Base-by-base conservation (phyloP, 2,888 invertebrate genomes). In the Callosobruchus maculatus region DNA sequence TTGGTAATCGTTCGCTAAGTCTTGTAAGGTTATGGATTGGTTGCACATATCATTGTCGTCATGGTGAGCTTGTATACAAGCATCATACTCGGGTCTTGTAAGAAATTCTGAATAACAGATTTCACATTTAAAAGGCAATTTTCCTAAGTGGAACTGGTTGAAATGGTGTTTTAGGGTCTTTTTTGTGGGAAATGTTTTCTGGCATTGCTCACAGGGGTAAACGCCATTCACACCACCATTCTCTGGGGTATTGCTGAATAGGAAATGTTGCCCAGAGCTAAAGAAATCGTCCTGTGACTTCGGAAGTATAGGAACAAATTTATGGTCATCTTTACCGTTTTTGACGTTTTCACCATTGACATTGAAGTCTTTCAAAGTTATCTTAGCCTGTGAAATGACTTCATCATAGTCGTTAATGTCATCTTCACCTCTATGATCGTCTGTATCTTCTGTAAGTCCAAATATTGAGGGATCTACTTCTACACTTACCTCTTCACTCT, bases 391-490 rank as follows among this genome's bases (percentile, higher is more conserved):
- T 0, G 83, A 81, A 69, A 85, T 84, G 21, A 85, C 78, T 67
- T 86, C 85, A 70, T 85, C 85, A 82, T 84, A 85, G 76, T 85
- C 85, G 74, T 83, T 81, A 4, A 72, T 76, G n/a, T 77, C 78
- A 21, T 79, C 78, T 13, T 81, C 79, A n/a, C 74, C 21, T 70
- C 74, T 75, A 18, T 79, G 77, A 7, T 80, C 78, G 1, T 80
- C 79, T 26, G 78, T 79, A 22, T 82, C 80, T 72, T 82, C 82
- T 26, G 81, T 81, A 5, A 81, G 69, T 5, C 80, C 79, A 76
- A 84, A 86, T 73, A 83, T 83, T 13, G 83, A 83, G 0, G 86
- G 86, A 76, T 86, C 86, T 30, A 86, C 83, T 81, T 86, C 86
- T 0, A 86, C 84, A 75, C 86, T 86, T 22, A 86, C 78, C 77